phyloP scores from a whole-genome alignment of 2,113 vertebrate genomes.

The Setophaga coronata region DNA sequence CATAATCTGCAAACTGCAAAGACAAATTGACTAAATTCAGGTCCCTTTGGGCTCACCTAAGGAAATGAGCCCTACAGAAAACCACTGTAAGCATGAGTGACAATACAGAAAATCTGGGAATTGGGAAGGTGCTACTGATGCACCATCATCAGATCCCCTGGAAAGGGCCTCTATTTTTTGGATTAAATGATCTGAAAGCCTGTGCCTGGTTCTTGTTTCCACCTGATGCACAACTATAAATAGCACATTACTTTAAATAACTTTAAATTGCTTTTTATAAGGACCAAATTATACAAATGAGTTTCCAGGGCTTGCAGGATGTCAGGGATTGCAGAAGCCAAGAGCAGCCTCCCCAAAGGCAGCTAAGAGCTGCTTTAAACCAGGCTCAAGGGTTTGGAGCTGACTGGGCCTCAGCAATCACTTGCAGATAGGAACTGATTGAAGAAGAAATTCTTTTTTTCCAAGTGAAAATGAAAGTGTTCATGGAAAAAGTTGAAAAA shows the following conservation, averaged over 20 bases:
- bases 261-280: background rate
- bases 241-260: background rate
- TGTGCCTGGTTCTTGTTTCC: background rate
- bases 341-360: background rate
- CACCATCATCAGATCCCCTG: background rate
- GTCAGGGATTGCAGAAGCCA: background rate
- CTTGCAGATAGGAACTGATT: background rate
- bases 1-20: background rate
- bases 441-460: background rate
- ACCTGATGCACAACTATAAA: background rate
- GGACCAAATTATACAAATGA: background rate
- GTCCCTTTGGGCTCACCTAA: constrained; percentile 21
- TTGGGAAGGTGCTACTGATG: background rate
- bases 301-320: background rate
- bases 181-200: background rate
- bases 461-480: background rate
- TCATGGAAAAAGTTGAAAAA: background rate
- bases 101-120: constrained; percentile 18
- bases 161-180: background rate
- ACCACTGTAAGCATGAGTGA: background rate
- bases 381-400: background rate
- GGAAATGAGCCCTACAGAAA: constrained; percentile 27
- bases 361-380: background rate
- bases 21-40: constrained; percentile 37
- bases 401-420: background rate